Evolutionary conservation across 2,113 vertebrate species (phyloP), one percentile per base, ranked within the genome.

Genomic region (Nestor notabilis): DNA sequence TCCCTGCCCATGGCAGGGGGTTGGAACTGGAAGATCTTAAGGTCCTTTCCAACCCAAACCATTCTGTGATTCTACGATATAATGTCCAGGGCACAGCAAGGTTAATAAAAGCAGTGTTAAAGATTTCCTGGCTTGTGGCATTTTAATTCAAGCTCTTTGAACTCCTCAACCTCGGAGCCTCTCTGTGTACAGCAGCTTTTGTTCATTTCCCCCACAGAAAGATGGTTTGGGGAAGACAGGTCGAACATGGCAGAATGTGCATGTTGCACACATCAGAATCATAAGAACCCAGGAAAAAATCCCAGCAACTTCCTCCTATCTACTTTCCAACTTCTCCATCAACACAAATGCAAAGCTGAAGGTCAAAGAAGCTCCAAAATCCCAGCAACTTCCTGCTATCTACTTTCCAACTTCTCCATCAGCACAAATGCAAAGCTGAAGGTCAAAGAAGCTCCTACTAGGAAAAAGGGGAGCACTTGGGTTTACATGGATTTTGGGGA

Each of bases 21-120:
- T 16, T 58, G 56, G 33, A 58, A 35, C 9, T 1, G 56, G 21
- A 10, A 35, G 33, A 58, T 15, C 56, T 58, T 24, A n/a, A 35
- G 56, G 20, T 58, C 6, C 13, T 58, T 58, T 58, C 21, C 33
- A 58, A n/a, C 33, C 9, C 56, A 58, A 58, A 14, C 21, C 33
- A 35, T 58, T 58, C 33, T 24, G 5, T 24, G 33, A 35, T 15
- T 58, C 20, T 58, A 58, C n/a, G 20, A 58, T n/a, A 72, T 80
- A 65, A 83, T 5, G 7, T 17, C 37, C 90, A 78, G 46, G 53
- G 75, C 58, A 77, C 37, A 35, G 71, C 41, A 61, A 93, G 82
- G 90, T 96, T 88, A 93, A 94, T 74, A 93, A 93, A 94, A 88
- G 58, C 63, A 83, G 53, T 1, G n/a, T 88, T 88, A 77, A 88